Evolutionary conservation across 2,797 vertebrate genomes (phyloP), one percentile per base, ranked within the genome.

Genomic region (Novumbra hubbsi): DNA sequence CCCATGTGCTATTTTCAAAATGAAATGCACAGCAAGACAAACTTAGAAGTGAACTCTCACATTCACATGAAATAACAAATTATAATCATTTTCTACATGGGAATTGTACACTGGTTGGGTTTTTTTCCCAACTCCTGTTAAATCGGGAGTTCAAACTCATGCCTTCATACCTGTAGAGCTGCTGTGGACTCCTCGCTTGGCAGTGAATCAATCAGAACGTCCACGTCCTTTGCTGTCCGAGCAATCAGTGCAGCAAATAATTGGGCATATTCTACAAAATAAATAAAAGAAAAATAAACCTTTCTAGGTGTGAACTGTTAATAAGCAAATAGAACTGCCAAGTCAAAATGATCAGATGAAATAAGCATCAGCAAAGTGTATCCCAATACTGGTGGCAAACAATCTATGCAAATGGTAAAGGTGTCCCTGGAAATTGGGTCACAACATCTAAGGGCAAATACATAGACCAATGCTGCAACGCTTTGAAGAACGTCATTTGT

Each of bases 111-210:
- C 21, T 14, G 24, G 55, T 60, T 27, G 11, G 21, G 4, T 2
- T 11, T 60, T 55, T 60, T 60, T 2, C n/a, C n/a, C n/a, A 21
- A n/a, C 55, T 27, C 63, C 27, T 14, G 63, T 64, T 32, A 28
- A 64, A 64, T 30, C 28, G 3, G 28, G 17, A 7, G 27, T 17
- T 24, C 50, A 28, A 49, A 48, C 8, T 16, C 2, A 32, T 1
- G 3, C 71, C 8, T 8, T 1, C 85, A 80, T 87, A 98, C 98
- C 95, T 99, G 98, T 80, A 99, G 88, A 49, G 96, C 96, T 72
- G 98, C 97, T 1, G 98, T 99, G 0, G 97, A 99, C 86, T 99
- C 98, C 83, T 99, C 98, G 63, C 98, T 99, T 57, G 97, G 98
- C 83, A 99, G 87, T 5, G 98, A 99, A 87, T 99, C 97, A 19